Conservation (phyloP, 2,888 invertebrate species). For the Pristionchus japonicus region DNA sequence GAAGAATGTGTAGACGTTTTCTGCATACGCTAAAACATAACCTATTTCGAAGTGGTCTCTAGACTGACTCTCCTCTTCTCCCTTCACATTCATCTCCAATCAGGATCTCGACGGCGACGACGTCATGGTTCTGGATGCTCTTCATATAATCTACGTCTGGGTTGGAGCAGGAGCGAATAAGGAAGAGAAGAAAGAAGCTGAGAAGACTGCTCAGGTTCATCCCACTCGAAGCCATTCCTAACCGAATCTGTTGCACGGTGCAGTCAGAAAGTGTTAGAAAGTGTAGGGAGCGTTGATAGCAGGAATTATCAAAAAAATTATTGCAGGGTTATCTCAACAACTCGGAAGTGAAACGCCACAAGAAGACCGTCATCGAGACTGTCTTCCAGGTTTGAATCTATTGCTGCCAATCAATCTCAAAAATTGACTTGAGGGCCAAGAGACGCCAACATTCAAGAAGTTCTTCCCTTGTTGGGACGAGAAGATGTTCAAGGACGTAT, state of each 20-base stretch:
- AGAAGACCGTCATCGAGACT: conserved; percentile 82
- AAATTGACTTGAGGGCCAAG: conserved; percentile 80
- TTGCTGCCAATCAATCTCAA: neutral
- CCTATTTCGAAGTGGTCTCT: neutral
- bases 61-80: neutral
- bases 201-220: conserved; percentile 60
- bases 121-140: conserved; percentile 85
- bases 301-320: neutral
- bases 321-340: conserved; percentile 83
- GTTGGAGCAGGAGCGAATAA: conserved; percentile 82
- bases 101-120: conserved; percentile 81
- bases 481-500: conserved; percentile 59
- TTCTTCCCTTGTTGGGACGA: conserved; percentile 85
- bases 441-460: conserved; percentile 84
- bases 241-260: too few species aligned
- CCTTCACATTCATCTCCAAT: too few species aligned
- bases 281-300: too few species aligned
- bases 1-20: too few species aligned
- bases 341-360: conserved; percentile 82
- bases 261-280: too few species aligned
- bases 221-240: too few species aligned
- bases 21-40: too few species aligned
- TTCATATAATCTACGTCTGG: conserved; percentile 86
- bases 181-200: conserved; percentile 80
- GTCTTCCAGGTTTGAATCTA: conserved; percentile 81